Conservation (phyloP, 23 tunicate species). For the Ciona savignyi region DNA sequence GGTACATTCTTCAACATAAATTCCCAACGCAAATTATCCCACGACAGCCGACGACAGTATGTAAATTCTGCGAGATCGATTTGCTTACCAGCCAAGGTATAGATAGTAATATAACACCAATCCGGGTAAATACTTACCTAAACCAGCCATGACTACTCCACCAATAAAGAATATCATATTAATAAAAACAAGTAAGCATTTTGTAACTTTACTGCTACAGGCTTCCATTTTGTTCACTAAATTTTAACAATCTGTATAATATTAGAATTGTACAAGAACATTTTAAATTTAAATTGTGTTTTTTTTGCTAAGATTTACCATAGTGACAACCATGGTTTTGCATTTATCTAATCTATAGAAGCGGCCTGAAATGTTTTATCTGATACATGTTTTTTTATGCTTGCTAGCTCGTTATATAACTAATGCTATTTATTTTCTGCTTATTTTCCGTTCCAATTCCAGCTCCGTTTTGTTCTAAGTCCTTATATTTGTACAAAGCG, state of each 20-base stretch:
- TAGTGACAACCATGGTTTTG: neutral
- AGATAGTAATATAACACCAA: neutral
- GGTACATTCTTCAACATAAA: no score
- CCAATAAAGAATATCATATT: conserved; percentile 15
- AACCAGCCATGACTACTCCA: conserved; percentile 10
- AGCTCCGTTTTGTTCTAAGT: neutral
- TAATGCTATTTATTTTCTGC: no score
- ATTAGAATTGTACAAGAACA: no score
- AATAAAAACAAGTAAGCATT: neutral
- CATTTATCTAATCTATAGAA: neutral
- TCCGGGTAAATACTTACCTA: conserved; percentile 4
- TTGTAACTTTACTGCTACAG: neutral
- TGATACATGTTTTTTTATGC: no score
- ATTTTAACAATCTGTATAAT: neutral
- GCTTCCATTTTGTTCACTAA: neutral
- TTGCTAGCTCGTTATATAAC: no score
- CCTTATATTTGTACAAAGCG: no score
- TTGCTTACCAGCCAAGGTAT: neutral
- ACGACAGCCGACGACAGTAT: neutral
- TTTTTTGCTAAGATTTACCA: no score
- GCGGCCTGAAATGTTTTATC: neutral
- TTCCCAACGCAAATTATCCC: no score
- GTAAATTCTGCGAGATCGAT: neutral
- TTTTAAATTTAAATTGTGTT: no score
- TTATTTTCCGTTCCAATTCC: neutral